phyloP scores from a whole-genome alignment of 2,113 vertebrate species.

The Fukomys damarensis region DNA sequence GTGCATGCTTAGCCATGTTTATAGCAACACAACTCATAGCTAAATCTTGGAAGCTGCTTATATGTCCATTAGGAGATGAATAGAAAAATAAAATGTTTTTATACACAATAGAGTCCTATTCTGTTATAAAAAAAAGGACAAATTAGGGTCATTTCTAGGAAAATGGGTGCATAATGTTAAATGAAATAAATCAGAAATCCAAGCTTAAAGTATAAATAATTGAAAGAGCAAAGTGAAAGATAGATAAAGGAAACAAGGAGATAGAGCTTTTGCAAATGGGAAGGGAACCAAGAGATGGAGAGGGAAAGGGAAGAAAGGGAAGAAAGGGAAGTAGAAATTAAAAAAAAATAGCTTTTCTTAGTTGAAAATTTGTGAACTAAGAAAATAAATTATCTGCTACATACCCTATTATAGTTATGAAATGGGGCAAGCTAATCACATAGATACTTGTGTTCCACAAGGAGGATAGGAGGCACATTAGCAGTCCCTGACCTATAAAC shows the following conservation, averaged over 20 bases:
- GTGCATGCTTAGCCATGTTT: not conserved
- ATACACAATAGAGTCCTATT: not conserved
- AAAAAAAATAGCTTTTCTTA: not conserved
- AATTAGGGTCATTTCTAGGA: not conserved
- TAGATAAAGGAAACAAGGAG: not conserved
- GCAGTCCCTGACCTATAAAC: too few species aligned
- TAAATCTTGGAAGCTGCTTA: not conserved
- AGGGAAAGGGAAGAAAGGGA: not conserved
- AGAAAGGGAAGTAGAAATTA: not conserved
- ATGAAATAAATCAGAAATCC: not conserved
- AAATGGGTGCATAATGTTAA: not conserved
- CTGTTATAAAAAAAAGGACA: not conserved
- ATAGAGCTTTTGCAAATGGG: not conserved
- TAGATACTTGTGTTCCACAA: too few species aligned
- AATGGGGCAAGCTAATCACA: too few species aligned
- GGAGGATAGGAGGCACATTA: too few species aligned
- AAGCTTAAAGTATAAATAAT: not conserved
- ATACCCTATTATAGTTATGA: too few species aligned
- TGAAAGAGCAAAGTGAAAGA: not conserved
- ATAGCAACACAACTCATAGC: not conserved
- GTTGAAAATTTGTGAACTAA: too few species aligned
- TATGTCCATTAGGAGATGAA: too few species aligned
- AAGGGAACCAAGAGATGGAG: not conserved
- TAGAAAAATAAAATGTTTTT: not conserved
- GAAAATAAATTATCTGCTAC: too few species aligned